Base-by-base conservation (phyloP, 2,797 vertebrate genomes). In the Clarias platycephalus region DNA sequence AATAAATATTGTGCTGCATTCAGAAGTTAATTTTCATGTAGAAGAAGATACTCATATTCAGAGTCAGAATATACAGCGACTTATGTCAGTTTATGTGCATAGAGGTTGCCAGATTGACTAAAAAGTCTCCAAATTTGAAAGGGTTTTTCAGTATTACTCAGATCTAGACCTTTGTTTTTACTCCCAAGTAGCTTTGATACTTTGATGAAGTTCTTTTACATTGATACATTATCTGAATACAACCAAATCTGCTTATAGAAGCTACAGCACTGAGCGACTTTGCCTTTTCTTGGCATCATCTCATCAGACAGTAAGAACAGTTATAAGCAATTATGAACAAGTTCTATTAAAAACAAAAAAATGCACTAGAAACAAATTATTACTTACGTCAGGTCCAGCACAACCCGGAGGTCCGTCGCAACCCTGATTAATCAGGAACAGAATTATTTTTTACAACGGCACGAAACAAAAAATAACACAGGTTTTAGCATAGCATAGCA, bases 371-470 rank as follows among this genome's bases (percentile, higher is more conserved):
- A 15, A 22, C 26, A 75, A 20, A 34, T 5, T 3, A 58, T 22
- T 40, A 75, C 84, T 74, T 81, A 85, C 84, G 22, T 2, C 24
- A 58, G 22, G 10, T 68, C 88, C 88, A 40, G 40, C 34, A 62
- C 15, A 16, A 75, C 88, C 88, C 58, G 40, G 28, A 3, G 16
- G 28, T 34, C 88, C 88, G 67, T 66, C 26, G 5, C 57, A 62
- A 68, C 88, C 86, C 84, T 85, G 80, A 31, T 44, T 15, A 26
- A 67, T 16, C 34, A 82, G 26, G 34, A 44, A 1, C 22, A 16
- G 57, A n/a, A 18, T 76, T 5, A 49, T n/a, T 64, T 58, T n/a
- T 40, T 6, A 15, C n/a, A 67, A 22, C 0, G 1, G 55, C 9
- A 2, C 34, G 37, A 28, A n/a, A 34, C 18, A 18, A n/a, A 24